A percentile compares a stretch with the other conserved stretches of the same genome.
Conservation (phyloP, 1,140 invertebrate species). For the Bombus terrestris region DNA sequence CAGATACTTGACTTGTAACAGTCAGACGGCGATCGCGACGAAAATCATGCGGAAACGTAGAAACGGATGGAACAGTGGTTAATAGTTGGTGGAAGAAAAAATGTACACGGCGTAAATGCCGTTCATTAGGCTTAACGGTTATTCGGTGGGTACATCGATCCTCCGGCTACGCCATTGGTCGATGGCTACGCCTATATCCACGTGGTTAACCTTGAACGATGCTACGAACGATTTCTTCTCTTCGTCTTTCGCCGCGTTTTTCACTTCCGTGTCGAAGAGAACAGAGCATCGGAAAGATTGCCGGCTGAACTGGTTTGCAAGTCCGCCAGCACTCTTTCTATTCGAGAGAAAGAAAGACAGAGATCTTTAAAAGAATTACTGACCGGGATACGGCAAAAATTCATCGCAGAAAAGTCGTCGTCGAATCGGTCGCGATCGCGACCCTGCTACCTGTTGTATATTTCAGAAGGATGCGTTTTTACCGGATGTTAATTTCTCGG, state of each 20-base stretch:
- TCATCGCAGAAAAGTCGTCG: background rate
- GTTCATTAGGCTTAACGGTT: slow-evolving; percentile 43
- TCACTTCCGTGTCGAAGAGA: slow-evolving; percentile 53
- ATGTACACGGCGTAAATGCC: slow-evolving; percentile 24
- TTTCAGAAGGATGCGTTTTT: slow-evolving; percentile 5
- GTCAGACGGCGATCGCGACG: background rate
- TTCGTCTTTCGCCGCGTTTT: slow-evolving; percentile 53
- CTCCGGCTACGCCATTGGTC: slow-evolving; percentile 52
- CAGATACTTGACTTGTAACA: background rate
- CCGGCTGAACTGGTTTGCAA: slow-evolving; percentile 48
- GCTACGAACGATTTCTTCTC: slow-evolving; percentile 60
- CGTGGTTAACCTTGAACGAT: slow-evolving; percentile 64
- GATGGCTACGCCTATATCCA: slow-evolving; percentile 48
- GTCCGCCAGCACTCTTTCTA: slow-evolving; percentile 22
- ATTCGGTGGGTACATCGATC: slow-evolving; percentile 8
- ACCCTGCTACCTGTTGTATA: slow-evolving; percentile 16
- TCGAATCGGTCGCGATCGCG: background rate
- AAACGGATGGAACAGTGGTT: background rate
- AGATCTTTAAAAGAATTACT: slow-evolving; percentile 20
- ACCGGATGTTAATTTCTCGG: slow-evolving; percentile 8
- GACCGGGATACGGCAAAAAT: slow-evolving; percentile 29
- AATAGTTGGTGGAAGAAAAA: background rate
- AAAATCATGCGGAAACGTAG: background rate
- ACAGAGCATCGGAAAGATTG: slow-evolving; percentile 42
- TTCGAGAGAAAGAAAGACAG: background rate